These are phyloP conservation scores for Patiria pectinifera DNA, from an alignment of 53 echinoderm and acorn worm genomes.

Conservation along the genomic window DNA sequence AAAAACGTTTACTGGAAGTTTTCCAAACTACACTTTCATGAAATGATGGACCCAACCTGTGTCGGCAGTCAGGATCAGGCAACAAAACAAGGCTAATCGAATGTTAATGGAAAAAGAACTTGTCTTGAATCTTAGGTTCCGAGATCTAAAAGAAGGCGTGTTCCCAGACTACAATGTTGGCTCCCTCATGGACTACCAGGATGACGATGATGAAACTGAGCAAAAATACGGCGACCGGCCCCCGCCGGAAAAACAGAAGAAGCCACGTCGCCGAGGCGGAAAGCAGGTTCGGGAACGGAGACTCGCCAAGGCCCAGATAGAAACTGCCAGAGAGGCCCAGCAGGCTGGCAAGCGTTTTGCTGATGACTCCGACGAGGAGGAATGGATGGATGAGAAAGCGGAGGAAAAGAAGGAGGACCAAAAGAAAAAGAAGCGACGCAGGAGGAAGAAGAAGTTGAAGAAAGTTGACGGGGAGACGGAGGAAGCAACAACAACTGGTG, in stretches of 20 bases:
- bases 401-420: slow-evolving; percentile 55
- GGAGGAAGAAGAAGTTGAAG: slow-evolving; percentile 48
- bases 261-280: slow-evolving; percentile 48
- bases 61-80: too few species aligned
- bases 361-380: slow-evolving; percentile 23
- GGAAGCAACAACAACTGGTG: background rate
- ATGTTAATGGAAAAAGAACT: background rate
- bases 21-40: too few species aligned
- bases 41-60: too few species aligned
- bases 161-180: slow-evolving; percentile 78
- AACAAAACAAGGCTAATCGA: background rate
- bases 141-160: slow-evolving; percentile 77
- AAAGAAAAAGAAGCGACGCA: slow-evolving; percentile 43
- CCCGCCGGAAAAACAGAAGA: slow-evolving; percentile 49
- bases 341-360: background rate
- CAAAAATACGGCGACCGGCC: slow-evolving; percentile 2
- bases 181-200: slow-evolving; percentile 65
- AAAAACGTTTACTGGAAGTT: too few species aligned
- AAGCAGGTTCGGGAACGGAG: slow-evolving; percentile 52
- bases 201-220: slow-evolving; percentile 62
- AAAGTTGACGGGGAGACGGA: background rate
- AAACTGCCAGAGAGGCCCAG: slow-evolving; percentile 17
- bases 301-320: slow-evolving; percentile 23
- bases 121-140: slow-evolving; percentile 51
- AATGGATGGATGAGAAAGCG: background rate